Evolutionary conservation across 1,140 invertebrate species (phyloP).

Genomic region (Atopsyche davidsoni): DNA sequence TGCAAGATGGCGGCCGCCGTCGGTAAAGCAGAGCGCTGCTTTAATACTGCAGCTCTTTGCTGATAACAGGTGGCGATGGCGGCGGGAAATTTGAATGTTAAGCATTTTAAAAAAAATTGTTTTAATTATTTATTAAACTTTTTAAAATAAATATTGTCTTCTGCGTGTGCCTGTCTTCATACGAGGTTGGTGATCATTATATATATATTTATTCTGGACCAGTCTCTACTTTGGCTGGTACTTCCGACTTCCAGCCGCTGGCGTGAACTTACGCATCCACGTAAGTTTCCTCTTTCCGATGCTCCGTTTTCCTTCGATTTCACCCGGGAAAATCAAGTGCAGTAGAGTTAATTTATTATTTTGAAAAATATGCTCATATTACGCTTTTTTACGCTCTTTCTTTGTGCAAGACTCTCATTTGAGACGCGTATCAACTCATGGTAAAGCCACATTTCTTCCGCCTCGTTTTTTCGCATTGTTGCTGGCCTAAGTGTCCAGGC

Average conservation of each 20-base stretch:
- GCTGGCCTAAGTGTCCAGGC: too few species aligned
- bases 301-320: too few species aligned
- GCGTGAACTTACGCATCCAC: too few species aligned
- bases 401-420: background rate
- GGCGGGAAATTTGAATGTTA: too few species aligned
- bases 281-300: too few species aligned
- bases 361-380: background rate
- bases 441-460: background rate
- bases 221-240: too few species aligned
- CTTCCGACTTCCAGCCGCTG: too few species aligned
- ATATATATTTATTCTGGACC: background rate
- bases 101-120: background rate
- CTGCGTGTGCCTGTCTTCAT: background rate
- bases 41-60: too few species aligned
- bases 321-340: too few species aligned
- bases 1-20: conserved; percentile 37
- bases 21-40: conserved; percentile 35
- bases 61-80: too few species aligned
- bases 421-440: background rate
- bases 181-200: background rate
- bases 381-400: background rate
- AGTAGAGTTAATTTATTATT: too few species aligned
- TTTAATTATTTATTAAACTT: background rate
- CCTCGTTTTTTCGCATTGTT: background rate
- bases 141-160: background rate